phyloP scores from a whole-genome alignment of 1,140 invertebrate species.

The Nebria ingens region DNA sequence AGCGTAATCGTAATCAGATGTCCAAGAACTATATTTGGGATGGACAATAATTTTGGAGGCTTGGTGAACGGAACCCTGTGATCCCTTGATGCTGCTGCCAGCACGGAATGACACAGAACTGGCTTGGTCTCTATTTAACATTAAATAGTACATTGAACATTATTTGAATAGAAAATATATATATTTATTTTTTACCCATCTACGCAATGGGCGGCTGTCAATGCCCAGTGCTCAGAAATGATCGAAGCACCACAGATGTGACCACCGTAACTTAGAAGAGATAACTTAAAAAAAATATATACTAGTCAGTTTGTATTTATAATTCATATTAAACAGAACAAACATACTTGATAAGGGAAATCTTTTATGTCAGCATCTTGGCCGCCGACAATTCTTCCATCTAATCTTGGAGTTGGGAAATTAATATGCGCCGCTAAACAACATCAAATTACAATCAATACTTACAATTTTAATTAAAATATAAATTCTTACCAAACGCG shows the following conservation, averaged over 20 bases:
- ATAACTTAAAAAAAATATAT: constrained; percentile 26
- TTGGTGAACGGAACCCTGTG: constrained; percentile 29
- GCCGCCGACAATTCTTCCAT: constrained; percentile 31
- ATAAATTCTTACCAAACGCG: background rate
- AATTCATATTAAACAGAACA: background rate
- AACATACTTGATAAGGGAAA: constrained; percentile 29
- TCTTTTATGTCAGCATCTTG: constrained; percentile 24
- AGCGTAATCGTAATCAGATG: constrained; percentile 37
- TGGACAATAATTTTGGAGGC: constrained; percentile 30
- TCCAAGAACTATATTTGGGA: constrained; percentile 29
- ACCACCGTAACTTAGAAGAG: constrained; percentile 21
- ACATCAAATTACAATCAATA: background rate
- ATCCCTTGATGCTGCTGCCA: constrained; percentile 24
- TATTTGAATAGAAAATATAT: constrained; percentile 5
- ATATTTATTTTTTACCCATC: constrained; percentile 1
- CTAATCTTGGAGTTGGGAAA: background rate
- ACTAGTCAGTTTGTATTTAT: constrained; percentile 10
- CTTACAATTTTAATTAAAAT: background rate
- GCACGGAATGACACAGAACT: constrained; percentile 19
- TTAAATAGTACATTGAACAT: background rate
- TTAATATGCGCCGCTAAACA: background rate
- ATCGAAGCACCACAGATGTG: constrained; percentile 39
- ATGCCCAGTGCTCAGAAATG: constrained; percentile 34
- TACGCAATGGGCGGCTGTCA: constrained; percentile 44
- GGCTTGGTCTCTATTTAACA: constrained; percentile 11